Conservation (phyloP, 2,888 invertebrate genomes). For the Hesperia comma region DNA sequence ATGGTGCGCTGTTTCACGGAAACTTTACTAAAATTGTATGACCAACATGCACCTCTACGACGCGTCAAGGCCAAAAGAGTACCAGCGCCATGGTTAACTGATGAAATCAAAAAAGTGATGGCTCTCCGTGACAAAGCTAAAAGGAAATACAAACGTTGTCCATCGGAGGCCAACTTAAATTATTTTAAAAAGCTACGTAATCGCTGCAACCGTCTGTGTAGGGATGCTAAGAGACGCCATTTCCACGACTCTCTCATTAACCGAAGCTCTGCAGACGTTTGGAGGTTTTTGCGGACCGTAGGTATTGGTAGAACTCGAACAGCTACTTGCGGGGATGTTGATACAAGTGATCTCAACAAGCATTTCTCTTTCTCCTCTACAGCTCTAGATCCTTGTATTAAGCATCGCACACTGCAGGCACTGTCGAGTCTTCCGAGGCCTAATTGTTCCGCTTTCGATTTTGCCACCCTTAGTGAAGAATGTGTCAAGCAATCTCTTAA, state of each 20-base stretch:
- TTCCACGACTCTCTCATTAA: conserved; percentile 2
- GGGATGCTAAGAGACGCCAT: conserved; percentile 2
- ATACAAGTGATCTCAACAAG: neutral
- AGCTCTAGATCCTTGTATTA: too few species aligned
- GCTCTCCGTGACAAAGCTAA: conserved; percentile 5
- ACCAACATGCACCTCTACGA: conserved; percentile 2
- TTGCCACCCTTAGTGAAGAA: too few species aligned
- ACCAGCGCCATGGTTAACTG: conserved; percentile 7
- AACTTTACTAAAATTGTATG: neutral
- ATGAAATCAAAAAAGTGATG: neutral
- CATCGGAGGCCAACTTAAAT: neutral
- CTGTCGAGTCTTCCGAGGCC: too few species aligned
- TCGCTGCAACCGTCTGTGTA: neutral
- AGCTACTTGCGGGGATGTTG: neutral
- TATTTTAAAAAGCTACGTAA: too few species aligned
- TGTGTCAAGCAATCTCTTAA: too few species aligned
- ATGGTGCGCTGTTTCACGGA: neutral
- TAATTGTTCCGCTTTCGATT: too few species aligned
- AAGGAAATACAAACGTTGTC: neutral
- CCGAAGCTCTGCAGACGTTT: neutral
- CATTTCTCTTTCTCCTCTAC: too few species aligned
- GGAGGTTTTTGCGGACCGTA: conserved; percentile 9
- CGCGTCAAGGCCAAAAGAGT: neutral
- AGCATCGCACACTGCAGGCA: too few species aligned
- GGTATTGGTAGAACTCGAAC: conserved; percentile 1